Evolutionary conservation across 2,797 vertebrate species (phyloP), one percentile per base, ranked within the genome.

Genomic region (Falco rusticolus): DNA sequence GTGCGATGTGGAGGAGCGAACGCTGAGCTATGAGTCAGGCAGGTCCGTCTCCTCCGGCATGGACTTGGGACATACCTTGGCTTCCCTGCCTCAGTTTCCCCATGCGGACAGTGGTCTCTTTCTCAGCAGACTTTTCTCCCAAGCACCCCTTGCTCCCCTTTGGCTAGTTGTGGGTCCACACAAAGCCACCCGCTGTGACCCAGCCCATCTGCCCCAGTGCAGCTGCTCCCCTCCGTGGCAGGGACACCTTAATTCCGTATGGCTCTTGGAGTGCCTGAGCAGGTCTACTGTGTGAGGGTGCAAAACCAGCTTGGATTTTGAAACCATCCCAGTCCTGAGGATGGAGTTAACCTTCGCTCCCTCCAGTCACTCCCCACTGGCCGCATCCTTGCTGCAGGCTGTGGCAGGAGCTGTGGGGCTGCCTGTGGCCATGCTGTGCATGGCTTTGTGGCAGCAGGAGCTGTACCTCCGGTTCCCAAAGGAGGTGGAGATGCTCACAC

Each of bases 391-490:
- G 93, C 53, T 95, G 76, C 89, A 98, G 98, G 98, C 98, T 28
- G 77, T 97, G 70, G 29, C 60, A 6, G 98, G 94, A 43, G 97
- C 85, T 0, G 26, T 93, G 83, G 98, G 98, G 37, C 96, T 98
- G 37, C 98, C 98, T 0, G 16, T 98, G 78, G 93, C 96, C 2
- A 94, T 98, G 48, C 98, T 97, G 89, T 98, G 97, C 43, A 87
- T 98, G 26, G 96, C 98, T 54, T 90, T 97, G 4, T 98, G 97
- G 97, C 98, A 97, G 83, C 98, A 98, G n/a, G 97, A 98, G 93
- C 91, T 97, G 19, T 96, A 96, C 66, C 97, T 98, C 60, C 19
- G 57, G 59, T 92, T 98, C 51, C 97, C 97, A 97, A 98, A 96
- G 91, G 98, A 98, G 76, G 97, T 98, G 89, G 98, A 98, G 82